Base-by-base conservation (phyloP, 2,113 vertebrate genomes). In the Silurus glanis region DNA sequence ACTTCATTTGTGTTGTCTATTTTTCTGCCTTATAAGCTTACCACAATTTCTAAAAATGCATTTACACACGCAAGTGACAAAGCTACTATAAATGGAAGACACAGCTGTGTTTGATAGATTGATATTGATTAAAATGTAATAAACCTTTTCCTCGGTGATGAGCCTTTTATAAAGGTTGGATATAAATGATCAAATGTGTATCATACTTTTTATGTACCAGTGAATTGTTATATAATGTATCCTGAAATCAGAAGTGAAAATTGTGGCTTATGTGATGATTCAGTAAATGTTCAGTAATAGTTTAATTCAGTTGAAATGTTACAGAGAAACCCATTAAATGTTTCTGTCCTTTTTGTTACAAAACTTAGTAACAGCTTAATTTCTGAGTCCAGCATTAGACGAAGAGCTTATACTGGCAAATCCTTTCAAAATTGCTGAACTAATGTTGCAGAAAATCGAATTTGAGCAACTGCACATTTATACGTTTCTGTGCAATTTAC, bases 11-110 rank as follows among this genome's bases (percentile, higher is more conserved):
- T 47, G 13, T 10, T 0, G 71, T 76, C 21, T 61, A 75, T 72
- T 51, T 9, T 66, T 62, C n/a, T 84, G 10, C 28, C 14, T 59
- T 16, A 19, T 10, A 37, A 37, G 37, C 37, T 37, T 37, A 59
- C 10, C 45, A 62, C 58, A 25, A 61, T 75, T 25, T 56, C 13
- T 64, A 53, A 64, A 0, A n/a, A 8, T 37, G 55, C 76, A 58
- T 59, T 28, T 37, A 58, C 25, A 59, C 76, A 58, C 16, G 76
- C 76, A 79, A 37, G 76, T 79, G 76, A 58, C 51, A 51, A 75
- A 75, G 72, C 45, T 49, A 23, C 37, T 9, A 49, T 55, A 25
- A 55, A 78, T 78, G n/a, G 25, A 37, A 78, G 23, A 7, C n/a
- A 25, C 3, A 72, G 69, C 69, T 55, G 9, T 23, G 37, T 37